phyloP scores from a whole-genome alignment of 2,888 invertebrate genomes.

The Acanthosepion esculentum region DNA sequence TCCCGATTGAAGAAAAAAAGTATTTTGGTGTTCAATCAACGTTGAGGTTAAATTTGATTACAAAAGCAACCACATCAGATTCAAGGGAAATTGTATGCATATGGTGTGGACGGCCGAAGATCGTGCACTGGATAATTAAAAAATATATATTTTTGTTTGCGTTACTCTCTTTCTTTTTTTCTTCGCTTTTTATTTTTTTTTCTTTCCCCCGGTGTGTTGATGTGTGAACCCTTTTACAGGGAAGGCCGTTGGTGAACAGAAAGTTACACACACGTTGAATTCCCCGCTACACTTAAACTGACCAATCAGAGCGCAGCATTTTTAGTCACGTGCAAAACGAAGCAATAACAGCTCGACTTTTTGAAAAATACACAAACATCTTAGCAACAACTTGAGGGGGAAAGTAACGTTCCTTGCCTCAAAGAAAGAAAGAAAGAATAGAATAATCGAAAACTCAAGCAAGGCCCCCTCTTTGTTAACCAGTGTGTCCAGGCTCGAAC shows the following conservation, averaged over 20 bases:
- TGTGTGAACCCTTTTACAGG: not conserved
- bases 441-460: not conserved
- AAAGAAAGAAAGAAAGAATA: not conserved
- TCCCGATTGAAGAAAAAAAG: not conserved
- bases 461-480: not conserved
- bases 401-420: not conserved
- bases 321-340: constrained; percentile 59
- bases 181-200: not conserved
- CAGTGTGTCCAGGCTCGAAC: not conserved
- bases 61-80: not conserved
- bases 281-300: constrained; percentile 65
- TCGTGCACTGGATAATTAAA: not conserved
- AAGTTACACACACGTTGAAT: constrained; percentile 64
- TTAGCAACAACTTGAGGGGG: not conserved
- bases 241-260: constrained; percentile 49
- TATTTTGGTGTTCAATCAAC: not conserved
- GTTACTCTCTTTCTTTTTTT: too few species aligned
- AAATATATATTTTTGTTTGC: not conserved
- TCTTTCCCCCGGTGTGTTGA: not conserved
- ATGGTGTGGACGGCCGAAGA: not conserved
- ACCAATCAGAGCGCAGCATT: constrained; percentile 65
- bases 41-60: not conserved
- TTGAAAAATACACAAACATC: not conserved
- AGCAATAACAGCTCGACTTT: constrained; percentile 50
- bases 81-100: not conserved